Conservation (phyloP, 2,888 invertebrate genomes). For the Meandrusa payeni region DNA sequence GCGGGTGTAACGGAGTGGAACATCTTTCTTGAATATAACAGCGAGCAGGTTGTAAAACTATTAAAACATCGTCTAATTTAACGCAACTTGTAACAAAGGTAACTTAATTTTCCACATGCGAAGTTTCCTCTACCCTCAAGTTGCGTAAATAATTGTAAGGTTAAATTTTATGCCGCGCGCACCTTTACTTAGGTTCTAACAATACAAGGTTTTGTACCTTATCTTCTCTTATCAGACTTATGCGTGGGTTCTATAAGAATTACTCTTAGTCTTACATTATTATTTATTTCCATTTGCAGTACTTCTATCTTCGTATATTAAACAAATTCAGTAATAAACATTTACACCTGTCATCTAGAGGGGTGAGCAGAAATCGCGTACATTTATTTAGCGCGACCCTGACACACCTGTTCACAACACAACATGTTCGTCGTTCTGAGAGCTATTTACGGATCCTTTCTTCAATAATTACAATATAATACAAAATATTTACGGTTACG, state of each 20-base stretch:
- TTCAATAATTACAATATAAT: too few species aligned
- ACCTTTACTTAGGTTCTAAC: neutral
- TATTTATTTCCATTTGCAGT: too few species aligned
- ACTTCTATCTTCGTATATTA: too few species aligned
- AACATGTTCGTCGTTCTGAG: too few species aligned
- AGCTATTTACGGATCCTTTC: too few species aligned
- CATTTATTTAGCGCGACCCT: too few species aligned
- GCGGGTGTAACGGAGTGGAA: slow-evolving; percentile 57
- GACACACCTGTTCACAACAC: too few species aligned
- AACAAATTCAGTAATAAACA: too few species aligned
- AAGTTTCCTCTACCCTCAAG: slow-evolving; percentile 7
- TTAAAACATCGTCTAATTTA: neutral
- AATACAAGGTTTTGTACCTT: slow-evolving; percentile 23
- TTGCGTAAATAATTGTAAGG: slow-evolving; percentile 19
- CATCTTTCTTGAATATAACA: slow-evolving; percentile 45
- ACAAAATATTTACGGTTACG: too few species aligned
- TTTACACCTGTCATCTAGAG: too few species aligned
- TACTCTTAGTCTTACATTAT: too few species aligned
- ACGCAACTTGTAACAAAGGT: slow-evolving; percentile 11
- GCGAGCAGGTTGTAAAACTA: slow-evolving; percentile 38
- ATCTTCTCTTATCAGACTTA: slow-evolving; percentile 31
- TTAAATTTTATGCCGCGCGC: slow-evolving; percentile 19
- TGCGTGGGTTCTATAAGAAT: slow-evolving; percentile 2
- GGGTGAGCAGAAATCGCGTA: too few species aligned
- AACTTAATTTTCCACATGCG: slow-evolving; percentile 8